A percentile compares a stretch with the other conserved stretches of the same genome.
phyloP scores from a whole-genome alignment of 1,140 invertebrate species.

The Andricus grossulariae region DNA sequence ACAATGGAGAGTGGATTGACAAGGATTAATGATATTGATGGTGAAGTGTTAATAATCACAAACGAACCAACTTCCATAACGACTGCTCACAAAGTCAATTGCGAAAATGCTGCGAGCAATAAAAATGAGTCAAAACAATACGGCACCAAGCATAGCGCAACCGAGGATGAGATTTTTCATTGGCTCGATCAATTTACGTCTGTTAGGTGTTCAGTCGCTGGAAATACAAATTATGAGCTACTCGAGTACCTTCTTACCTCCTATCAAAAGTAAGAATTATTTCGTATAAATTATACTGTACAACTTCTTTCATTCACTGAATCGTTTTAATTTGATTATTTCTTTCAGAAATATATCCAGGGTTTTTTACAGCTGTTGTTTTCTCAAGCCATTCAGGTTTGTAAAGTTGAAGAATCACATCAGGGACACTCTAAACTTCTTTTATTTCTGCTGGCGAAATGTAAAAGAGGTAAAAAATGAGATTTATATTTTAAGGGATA shows the following conservation, averaged over 20 bases:
- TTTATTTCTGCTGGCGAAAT: slow-evolving; percentile 66
- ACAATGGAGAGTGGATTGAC: too few relatives aligned
- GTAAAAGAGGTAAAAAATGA: slow-evolving; percentile 60
- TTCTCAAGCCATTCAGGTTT: slow-evolving; percentile 41
- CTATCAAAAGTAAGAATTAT: slow-evolving; percentile 57
- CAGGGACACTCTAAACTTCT: slow-evolving; percentile 62
- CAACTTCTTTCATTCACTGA: slow-evolving; percentile 3
- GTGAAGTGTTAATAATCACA: too few relatives aligned
- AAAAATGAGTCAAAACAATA: slow-evolving; percentile 6
- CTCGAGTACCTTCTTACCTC: slow-evolving; percentile 55
- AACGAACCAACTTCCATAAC: too few relatives aligned
- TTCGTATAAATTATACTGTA: slow-evolving; percentile 18
- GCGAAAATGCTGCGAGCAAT: too few relatives aligned
- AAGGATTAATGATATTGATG: too few relatives aligned
- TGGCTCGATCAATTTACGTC: slow-evolving; percentile 61
- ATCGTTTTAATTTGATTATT: slow-evolving; percentile 33
- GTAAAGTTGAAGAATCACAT: slow-evolving; percentile 61
- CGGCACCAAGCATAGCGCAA: slow-evolving; percentile 29
- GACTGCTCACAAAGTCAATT: too few relatives aligned
- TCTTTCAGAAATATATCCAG: slow-evolving; percentile 61
- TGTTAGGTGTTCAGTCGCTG: slow-evolving; percentile 51
- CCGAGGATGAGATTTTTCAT: slow-evolving; percentile 49
- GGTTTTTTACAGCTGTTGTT: slow-evolving; percentile 40
- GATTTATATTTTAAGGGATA: background rate
- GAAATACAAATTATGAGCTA: slow-evolving; percentile 53